These are phyloP conservation scores for Melierax canorus DNA, from an alignment of 2,113 vertebrate species.

Conservation along the genomic window DNA sequence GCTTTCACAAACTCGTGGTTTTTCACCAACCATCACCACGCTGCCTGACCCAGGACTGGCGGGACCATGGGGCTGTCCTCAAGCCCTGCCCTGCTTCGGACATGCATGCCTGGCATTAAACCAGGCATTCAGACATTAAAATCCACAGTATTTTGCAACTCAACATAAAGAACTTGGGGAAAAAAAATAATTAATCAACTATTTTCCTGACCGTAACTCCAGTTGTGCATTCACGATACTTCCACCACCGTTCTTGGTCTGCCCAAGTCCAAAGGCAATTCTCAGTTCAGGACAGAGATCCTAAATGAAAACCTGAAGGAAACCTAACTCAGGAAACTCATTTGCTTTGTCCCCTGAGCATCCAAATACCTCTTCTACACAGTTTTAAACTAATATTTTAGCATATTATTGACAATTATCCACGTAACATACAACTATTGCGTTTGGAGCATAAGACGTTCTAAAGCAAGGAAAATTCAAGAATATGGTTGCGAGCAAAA, in stretches of 20 bases:
- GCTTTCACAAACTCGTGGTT: neutral
- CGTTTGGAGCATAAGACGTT: fast-evolving
- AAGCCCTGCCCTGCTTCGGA: neutral
- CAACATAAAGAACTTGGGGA: neutral
- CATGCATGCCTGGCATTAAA: neutral
- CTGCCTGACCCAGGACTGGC: neutral
- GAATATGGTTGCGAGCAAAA: fast-evolving
- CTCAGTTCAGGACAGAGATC: neutral
- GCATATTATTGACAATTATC: too few species aligned
- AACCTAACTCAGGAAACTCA: neutral
- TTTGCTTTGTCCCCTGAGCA: neutral
- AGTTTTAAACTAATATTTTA: fast-evolving
- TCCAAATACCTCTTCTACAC: fast-evolving
- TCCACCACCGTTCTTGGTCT: neutral
- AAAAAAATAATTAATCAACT: neutral
- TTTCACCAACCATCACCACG: neutral
- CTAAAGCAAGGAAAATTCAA: neutral
- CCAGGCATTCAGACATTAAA: neutral
- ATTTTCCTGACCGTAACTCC: neutral
- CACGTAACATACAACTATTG: fast-evolving
- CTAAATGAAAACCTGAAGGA: neutral
- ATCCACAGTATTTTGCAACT: neutral
- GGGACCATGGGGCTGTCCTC: neutral
- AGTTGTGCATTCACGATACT: neutral
- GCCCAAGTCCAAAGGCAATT: neutral